Evolutionary conservation across 2,888 invertebrate species (phyloP), one percentile per base, ranked within the genome.

Genomic region (Scotopteryx bipunctaria): DNA sequence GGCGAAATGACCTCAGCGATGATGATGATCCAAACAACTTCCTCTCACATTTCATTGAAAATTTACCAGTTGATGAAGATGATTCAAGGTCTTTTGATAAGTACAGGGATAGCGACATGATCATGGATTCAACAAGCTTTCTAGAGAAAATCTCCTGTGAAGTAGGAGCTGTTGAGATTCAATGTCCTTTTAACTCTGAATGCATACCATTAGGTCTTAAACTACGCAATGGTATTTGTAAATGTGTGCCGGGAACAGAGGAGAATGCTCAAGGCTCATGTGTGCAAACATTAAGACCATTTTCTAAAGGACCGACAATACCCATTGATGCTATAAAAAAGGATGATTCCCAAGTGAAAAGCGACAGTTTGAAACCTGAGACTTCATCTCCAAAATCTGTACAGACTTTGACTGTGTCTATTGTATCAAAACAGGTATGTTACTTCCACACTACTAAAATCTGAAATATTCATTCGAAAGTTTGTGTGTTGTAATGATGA

Each of bases 391-490:
- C 81, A 29, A 91, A 83, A 68, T 91, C 92, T 21, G 82, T 93
- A 52, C 94, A 94, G 71, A 93, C 93, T 52, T 86, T 97, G 53
- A 92, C 93, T 13, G 95, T 97, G 0, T 94, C 94, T 6, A 95
- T 94, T 11, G 91, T 93, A 48, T 95, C 95, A 0, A 95, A 96
- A 81, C 92, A 93, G 78, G 94, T 98, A 76, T 31, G 15, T 13
- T 36, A 11, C 6, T 8, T 33, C 8, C n/a, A n/a, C n/a, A n/a
- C n/a, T n/a, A n/a, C n/a, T n/a, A n/a, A n/a, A n/a, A n/a, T n/a
- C n/a, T n/a, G n/a, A n/a, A n/a, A n/a, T n/a, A n/a, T n/a, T n/a
- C n/a, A n/a, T n/a, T n/a, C n/a, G n/a, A n/a, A n/a, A n/a, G n/a
- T n/a, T n/a, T n/a, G n/a, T n/a, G n/a, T n/a, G n/a, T n/a, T n/a